Evolutionary conservation across 2,113 vertebrate genomes (phyloP).

Genomic region (Oryzias javanicus): DNA sequence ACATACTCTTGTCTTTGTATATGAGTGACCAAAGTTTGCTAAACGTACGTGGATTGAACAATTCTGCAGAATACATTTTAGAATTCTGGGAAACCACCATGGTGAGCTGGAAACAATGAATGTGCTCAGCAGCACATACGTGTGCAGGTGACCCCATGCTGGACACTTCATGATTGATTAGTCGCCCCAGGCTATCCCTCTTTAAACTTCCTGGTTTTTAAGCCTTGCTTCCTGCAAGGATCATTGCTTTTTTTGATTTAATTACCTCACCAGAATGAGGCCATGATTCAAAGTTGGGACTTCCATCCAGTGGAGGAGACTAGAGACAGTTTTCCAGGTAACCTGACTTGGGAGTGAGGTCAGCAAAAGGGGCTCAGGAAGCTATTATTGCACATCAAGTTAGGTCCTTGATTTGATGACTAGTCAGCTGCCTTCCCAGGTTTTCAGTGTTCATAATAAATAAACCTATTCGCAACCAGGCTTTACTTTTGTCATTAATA

Average conservation of each 20-base stretch:
- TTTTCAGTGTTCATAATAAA: constrained; percentile 1
- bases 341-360: constrained; percentile 23
- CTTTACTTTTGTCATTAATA: no score
- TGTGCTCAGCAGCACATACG: constrained; percentile 20
- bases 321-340: constrained; percentile 43
- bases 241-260: constrained; percentile 55
- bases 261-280: constrained; percentile 57
- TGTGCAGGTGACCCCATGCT: constrained; percentile 40
- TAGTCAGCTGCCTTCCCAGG: background rate
- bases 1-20: background rate
- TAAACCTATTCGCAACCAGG: background rate
- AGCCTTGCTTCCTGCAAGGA: constrained; percentile 55
- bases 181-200: constrained; percentile 51
- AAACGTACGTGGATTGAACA: constrained; percentile 1
- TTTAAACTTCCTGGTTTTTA: constrained; percentile 69
- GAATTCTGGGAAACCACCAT: background rate
- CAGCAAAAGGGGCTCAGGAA: background rate
- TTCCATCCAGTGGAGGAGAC: constrained; percentile 41
- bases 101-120: constrained; percentile 32
- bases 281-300: constrained; percentile 49
- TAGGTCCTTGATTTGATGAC: background rate
- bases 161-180: constrained; percentile 66
- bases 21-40: background rate
- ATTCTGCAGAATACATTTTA: background rate
- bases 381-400: constrained; percentile 20